These are phyloP conservation scores for Uromys caudimaculatus DNA, from an alignment of 2,797 vertebrate species.

Conservation along the genomic window DNA sequence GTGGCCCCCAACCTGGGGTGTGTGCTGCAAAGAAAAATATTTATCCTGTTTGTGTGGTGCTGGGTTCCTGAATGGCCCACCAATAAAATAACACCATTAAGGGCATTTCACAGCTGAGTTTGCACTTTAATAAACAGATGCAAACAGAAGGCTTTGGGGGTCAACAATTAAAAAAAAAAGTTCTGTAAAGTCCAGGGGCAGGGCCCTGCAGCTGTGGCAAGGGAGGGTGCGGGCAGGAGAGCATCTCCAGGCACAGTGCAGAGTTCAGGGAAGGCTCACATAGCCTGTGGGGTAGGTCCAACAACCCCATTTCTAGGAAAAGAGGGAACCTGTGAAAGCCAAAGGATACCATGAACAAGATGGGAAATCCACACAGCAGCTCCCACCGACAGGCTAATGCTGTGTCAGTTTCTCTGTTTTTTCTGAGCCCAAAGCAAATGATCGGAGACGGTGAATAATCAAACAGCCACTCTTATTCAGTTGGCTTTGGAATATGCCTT, in stretches of 20 bases:
- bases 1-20: constrained; percentile 83
- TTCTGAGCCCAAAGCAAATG: neutral
- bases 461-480: neutral
- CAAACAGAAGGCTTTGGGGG: constrained; percentile 84
- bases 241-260: neutral
- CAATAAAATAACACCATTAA: constrained; percentile 86
- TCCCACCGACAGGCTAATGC: neutral
- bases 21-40: constrained; percentile 87
- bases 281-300: constrained; percentile 3
- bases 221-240: constrained; percentile 38
- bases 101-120: constrained; percentile 88
- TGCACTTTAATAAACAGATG: constrained; percentile 88
- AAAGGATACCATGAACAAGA: neutral
- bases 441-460: neutral
- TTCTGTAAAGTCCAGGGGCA: constrained; percentile 77
- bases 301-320: neutral
- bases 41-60: constrained; percentile 85
- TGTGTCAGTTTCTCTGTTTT: neutral
- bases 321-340: neutral
- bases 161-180: constrained; percentile 86
- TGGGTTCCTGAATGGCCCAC: constrained; percentile 79
- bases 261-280: constrained; percentile 23
- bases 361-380: neutral
- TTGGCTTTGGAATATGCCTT: constrained; percentile 1
- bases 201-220: constrained; percentile 67